A percentile compares a stretch with the other conserved stretches of the same genome.
phyloP scores from a whole-genome alignment of 2,113 vertebrate genomes.

The Scatophagus argus region DNA sequence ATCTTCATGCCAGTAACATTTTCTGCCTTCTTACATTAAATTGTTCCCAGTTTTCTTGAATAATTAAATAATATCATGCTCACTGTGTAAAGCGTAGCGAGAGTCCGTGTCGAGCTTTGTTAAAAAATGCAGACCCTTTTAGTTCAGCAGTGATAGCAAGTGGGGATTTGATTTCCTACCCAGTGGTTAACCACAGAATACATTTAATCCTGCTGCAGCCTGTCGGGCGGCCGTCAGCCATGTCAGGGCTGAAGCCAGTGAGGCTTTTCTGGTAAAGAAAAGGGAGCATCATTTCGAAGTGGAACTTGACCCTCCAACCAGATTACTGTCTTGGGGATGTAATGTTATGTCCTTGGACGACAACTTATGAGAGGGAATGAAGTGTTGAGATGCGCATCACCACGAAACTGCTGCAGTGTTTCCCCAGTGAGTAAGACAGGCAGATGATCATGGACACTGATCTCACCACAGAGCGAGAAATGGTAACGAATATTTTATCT shows the following conservation, averaged over 20 bases:
- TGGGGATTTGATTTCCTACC: slow-evolving; percentile 5
- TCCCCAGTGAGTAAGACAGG: not conserved
- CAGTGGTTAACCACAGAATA: slow-evolving; percentile 14
- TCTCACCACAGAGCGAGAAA: not conserved
- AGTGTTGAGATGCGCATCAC: slow-evolving; percentile 18
- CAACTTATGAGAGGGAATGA: not conserved
- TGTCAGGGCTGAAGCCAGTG: not conserved
- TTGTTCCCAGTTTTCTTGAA: not conserved
- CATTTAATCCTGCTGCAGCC: slow-evolving; percentile 7
- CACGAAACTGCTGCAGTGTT: not conserved
- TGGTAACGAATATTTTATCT: slow-evolving; percentile 30
- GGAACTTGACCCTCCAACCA: slow-evolving; percentile 2
- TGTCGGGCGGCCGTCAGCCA: not conserved
- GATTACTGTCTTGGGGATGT: slow-evolving; percentile 33
- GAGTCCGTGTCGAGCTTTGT: not conserved
- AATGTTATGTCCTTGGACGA: slow-evolving; percentile 24
- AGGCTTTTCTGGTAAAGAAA: slow-evolving; percentile 5
- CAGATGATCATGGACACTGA: slow-evolving; percentile 5
- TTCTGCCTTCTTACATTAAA: not conserved
- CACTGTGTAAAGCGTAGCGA: not conserved
- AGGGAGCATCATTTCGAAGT: not conserved
- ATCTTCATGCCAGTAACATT: not conserved
- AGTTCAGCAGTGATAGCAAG: not conserved
- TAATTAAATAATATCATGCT: not conserved
- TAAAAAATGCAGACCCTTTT: not conserved